Evolutionary conservation across 2,113 vertebrate genomes (phyloP).

Genomic region (Hypomesus transpacificus): DNA sequence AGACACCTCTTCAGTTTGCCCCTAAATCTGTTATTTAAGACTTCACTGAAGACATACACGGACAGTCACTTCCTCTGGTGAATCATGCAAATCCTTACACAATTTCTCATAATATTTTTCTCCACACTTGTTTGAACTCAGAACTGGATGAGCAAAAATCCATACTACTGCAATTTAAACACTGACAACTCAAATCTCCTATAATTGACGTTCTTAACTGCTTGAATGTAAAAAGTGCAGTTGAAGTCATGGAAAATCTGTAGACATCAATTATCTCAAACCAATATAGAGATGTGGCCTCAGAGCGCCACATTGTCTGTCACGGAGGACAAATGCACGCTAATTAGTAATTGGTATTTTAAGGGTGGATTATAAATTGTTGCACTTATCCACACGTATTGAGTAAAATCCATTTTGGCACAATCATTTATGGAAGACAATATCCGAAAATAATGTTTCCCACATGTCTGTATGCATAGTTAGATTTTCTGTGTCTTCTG

Average conservation of each 20-base stretch:
- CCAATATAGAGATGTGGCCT: too few relatives aligned
- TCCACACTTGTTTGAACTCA: background rate
- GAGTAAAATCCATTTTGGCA: background rate
- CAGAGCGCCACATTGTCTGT: background rate
- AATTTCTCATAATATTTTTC: background rate
- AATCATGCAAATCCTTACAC: background rate
- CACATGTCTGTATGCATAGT: background rate
- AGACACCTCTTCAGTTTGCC: constrained; percentile 2
- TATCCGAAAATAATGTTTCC: background rate
- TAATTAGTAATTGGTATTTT: constrained; percentile 4
- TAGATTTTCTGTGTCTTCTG: background rate
- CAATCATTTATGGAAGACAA: background rate
- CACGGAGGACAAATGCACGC: background rate
- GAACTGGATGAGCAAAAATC: background rate
- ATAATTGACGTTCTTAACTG: constrained; percentile 3
- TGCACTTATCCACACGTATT: background rate
- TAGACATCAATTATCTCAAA: background rate
- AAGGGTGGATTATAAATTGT: constrained; percentile 5
- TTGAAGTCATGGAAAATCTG: constrained; percentile 45
- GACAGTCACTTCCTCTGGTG: constrained; percentile 5
- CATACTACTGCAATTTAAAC: background rate
- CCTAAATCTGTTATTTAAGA: constrained; percentile 4
- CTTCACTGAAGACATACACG: background rate
- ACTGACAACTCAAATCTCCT: constrained; percentile 22
- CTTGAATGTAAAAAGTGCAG: constrained; percentile 17